Conservation (phyloP, 2,113 vertebrate genomes). For the Ailuropoda melanoleuca region DNA sequence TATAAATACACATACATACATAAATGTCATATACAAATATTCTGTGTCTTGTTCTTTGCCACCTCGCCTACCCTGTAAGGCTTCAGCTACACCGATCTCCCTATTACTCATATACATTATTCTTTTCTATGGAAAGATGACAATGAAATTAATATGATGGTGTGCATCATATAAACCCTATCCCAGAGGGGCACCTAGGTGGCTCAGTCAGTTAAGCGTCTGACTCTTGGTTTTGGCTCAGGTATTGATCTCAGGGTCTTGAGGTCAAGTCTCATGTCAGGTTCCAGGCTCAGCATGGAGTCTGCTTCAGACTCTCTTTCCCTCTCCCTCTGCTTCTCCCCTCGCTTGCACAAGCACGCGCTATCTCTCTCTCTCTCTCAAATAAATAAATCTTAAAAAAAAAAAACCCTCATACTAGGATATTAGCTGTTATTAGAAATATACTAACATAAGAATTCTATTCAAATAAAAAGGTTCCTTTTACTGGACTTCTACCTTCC, state of each 20-base stretch:
- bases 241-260: neutral
- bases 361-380: neutral
- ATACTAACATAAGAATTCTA: neutral
- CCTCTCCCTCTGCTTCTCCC: neutral
- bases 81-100: no score
- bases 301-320: neutral
- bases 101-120: neutral
- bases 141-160: neutral
- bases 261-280: neutral
- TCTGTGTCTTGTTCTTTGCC: neutral
- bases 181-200: neutral
- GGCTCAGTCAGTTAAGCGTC: neutral
- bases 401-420: neutral
- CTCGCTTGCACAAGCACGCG: neutral
- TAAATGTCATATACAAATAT: neutral
- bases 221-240: neutral
- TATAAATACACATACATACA: neutral
- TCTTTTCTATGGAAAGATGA: neutral
- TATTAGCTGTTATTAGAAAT: neutral
- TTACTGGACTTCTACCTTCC: neutral
- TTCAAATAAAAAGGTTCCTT: neutral
- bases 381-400: neutral
- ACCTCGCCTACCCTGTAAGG: rapidly evolving
- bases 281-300: neutral
- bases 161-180: neutral